phyloP scores from a whole-genome alignment of 2,797 vertebrate genomes.

The Gambelia wislizenii region DNA sequence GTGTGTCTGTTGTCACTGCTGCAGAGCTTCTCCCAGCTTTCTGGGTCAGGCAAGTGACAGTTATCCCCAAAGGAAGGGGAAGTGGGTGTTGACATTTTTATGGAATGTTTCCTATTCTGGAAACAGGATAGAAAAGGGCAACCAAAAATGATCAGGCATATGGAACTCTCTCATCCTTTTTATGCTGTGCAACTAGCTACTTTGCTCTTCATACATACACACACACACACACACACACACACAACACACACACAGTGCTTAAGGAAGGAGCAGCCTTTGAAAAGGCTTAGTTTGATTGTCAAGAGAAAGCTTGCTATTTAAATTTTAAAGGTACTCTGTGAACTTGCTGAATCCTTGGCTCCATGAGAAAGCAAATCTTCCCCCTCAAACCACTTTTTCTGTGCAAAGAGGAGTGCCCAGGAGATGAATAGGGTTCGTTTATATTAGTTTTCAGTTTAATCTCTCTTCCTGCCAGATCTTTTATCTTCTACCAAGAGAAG shows the following conservation, averaged over 20 bases:
- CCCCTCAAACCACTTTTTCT: constrained; percentile 48
- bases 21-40: constrained; percentile 46
- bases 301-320: constrained; percentile 63
- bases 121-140: constrained; percentile 10
- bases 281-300: constrained; percentile 60
- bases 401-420: constrained; percentile 60
- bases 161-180: not conserved
- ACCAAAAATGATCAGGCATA: not conserved
- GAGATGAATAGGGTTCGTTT: constrained; percentile 76
- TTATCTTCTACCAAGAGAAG: constrained; percentile 73
- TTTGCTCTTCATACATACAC: not conserved
- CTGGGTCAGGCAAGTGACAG: constrained; percentile 50
- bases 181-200: not conserved
- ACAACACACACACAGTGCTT: not conserved
- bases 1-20: constrained; percentile 52
- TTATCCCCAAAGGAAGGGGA: constrained; percentile 36
- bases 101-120: constrained; percentile 37
- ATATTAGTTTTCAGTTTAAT: constrained; percentile 79
- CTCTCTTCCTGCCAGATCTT: constrained; percentile 78
- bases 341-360: constrained; percentile 49
- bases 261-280: constrained; percentile 44
- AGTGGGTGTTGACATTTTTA: not conserved
- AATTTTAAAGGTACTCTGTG: constrained; percentile 69
- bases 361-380: constrained; percentile 54
- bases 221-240: not conserved